phyloP scores from a whole-genome alignment of 2,888 invertebrate genomes.

The Barypeithes pellucidus region DNA sequence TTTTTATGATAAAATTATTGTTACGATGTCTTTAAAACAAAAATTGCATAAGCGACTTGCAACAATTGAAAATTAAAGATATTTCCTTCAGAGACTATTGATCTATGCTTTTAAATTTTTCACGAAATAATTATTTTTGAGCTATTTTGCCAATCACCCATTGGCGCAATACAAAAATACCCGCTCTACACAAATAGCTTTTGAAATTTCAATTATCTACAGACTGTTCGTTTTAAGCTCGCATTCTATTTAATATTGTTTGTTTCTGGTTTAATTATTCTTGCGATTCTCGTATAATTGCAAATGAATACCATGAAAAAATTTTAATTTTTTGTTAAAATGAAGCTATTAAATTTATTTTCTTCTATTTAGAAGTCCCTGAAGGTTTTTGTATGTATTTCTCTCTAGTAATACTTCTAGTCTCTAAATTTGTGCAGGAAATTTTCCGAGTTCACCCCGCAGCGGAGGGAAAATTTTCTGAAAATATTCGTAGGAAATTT shows the following conservation, averaged over 20 bases:
- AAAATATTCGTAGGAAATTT: too few relatives aligned
- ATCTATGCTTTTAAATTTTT: too few relatives aligned
- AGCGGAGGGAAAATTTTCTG: too few relatives aligned
- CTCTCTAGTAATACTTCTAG: too few relatives aligned
- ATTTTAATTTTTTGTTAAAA: background rate
- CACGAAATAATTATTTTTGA: background rate
- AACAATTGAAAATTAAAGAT: too few relatives aligned
- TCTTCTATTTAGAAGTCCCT: background rate
- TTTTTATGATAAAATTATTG: too few relatives aligned
- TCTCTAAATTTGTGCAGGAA: too few relatives aligned
- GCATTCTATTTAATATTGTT: conserved; percentile 1
- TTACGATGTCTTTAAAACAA: too few relatives aligned
- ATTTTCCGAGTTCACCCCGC: too few relatives aligned
- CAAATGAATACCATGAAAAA: conserved; percentile 3
- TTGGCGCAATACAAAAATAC: background rate
- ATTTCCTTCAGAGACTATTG: too few relatives aligned
- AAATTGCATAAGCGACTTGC: too few relatives aligned
- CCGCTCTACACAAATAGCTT: background rate
- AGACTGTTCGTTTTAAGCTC: conserved; percentile 2
- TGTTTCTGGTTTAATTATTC: conserved; percentile 3
- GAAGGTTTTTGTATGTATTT: background rate
- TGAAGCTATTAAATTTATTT: background rate
- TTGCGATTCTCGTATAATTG: background rate
- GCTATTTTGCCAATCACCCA: background rate
- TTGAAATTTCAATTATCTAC: background rate